These are phyloP conservation scores for Drosophila pseudoobscura DNA, from an alignment of 1,140 invertebrate genomes.

Conservation along the genomic window DNA sequence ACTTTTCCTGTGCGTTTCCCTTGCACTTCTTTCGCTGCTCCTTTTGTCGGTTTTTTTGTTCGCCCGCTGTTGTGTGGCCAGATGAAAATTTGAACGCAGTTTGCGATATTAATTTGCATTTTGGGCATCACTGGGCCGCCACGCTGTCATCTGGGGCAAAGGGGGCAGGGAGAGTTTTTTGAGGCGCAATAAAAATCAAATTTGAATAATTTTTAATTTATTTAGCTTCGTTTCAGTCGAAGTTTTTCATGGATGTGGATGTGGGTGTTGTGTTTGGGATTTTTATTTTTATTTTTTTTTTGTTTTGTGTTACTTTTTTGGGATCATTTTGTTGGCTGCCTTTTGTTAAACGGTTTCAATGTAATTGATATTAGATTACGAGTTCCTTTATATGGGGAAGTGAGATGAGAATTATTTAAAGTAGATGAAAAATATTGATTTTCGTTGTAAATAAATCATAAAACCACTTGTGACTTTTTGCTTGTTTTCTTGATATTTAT, in stretches of 20 bases:
- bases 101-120: conserved; percentile 80
- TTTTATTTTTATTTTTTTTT: background rate
- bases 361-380: conserved; percentile 60
- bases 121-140: conserved; percentile 44
- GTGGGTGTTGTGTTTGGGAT: conserved; percentile 25
- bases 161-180: conserved; percentile 8
- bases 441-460: background rate
- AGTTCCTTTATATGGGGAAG: conserved; percentile 4
- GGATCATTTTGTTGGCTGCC: conserved; percentile 27
- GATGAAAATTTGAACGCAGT: conserved; percentile 64
- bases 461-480: background rate
- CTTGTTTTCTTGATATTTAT: conserved; percentile 41
- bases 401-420: background rate
- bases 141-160: conserved; percentile 14
- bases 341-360: conserved; percentile 37
- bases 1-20: conserved; percentile 64
- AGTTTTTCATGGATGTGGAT: conserved; percentile 9
- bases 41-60: conserved; percentile 15
- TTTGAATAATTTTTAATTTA: conserved; percentile 81
- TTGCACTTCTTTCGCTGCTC: conserved; percentile 38
- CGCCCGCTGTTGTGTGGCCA: conserved; percentile 11
- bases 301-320: conserved; percentile 16
- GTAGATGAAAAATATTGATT: background rate
- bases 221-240: conserved; percentile 46
- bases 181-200: conserved; percentile 74